These are phyloP conservation scores for Oryzias sinensis DNA, from an alignment of 2,797 vertebrate genomes.

Conservation along the genomic window DNA sequence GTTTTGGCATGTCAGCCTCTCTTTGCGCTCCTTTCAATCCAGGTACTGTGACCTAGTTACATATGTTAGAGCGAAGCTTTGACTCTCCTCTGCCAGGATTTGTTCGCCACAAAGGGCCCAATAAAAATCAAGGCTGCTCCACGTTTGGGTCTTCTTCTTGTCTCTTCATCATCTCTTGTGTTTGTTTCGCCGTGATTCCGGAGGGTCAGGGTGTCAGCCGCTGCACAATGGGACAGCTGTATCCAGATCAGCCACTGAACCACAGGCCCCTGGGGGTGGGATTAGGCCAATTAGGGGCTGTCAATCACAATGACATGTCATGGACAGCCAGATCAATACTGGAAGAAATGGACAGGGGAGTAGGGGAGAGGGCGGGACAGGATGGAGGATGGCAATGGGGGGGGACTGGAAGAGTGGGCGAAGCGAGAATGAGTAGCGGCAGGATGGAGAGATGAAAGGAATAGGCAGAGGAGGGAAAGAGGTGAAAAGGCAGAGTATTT, in stretches of 20 bases:
- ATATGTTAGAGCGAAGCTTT: not conserved
- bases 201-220: conserved; percentile 61
- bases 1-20: conserved; percentile 8
- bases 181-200: conserved; percentile 20
- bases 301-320: conserved; percentile 64
- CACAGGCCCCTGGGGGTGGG: conserved; percentile 51
- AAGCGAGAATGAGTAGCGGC: conserved; percentile 9
- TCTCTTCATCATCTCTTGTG: conserved; percentile 14
- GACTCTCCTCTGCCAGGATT: not conserved
- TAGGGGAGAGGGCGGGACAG: conserved; percentile 4
- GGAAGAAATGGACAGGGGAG: conserved; percentile 29
- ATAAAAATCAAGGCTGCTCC: conserved; percentile 1
- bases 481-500: not conserved
- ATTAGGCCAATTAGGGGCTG: conserved; percentile 74
- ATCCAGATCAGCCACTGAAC: conserved; percentile 61
- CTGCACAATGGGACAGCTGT: conserved; percentile 74
- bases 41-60: not conserved
- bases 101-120: not conserved
- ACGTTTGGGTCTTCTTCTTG: not conserved
- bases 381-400: conserved; percentile 6
- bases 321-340: conserved; percentile 63
- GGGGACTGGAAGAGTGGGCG: conserved; percentile 5
- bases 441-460: conserved; percentile 13
- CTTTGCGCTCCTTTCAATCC: not conserved
- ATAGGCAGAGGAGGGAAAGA: not conserved